These are phyloP conservation scores for Lucilia cuprina DNA, from an alignment of 1,140 invertebrate species.

Conservation along the genomic window DNA sequence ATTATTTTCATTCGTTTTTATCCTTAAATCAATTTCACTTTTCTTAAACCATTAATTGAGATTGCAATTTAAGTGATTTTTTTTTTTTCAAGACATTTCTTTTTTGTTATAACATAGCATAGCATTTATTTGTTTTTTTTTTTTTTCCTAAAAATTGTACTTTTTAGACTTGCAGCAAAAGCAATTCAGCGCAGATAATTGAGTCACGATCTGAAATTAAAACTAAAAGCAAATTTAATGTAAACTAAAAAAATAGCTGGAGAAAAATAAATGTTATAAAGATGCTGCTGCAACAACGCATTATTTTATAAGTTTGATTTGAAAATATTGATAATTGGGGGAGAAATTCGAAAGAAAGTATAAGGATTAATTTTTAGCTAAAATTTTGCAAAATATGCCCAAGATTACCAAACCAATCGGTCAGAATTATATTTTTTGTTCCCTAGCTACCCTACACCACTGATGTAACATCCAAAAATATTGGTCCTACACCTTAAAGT, in stretches of 20 bases:
- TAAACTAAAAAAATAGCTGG: neutral
- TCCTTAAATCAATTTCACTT: too few relatives aligned
- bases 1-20: too few relatives aligned
- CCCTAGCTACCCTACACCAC: too few relatives aligned
- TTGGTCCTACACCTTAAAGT: too few relatives aligned
- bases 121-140: neutral
- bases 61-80: neutral
- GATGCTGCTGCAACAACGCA: slow-evolving; percentile 8
- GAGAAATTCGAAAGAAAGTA: too few relatives aligned
- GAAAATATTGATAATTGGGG: too few relatives aligned
- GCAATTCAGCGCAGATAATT: slow-evolving; percentile 1
- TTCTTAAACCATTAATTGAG: neutral
- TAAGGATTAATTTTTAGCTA: too few relatives aligned
- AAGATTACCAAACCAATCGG: too few relatives aligned
- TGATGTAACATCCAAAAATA: too few relatives aligned
- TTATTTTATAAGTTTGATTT: neutral
- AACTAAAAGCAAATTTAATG: neutral
- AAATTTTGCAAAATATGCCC: too few relatives aligned
- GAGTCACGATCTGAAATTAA: slow-evolving; percentile 5
- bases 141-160: neutral
- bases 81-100: neutral
- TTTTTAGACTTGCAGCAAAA: neutral
- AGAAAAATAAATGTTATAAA: neutral
- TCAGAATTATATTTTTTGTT: too few relatives aligned
- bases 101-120: neutral